Evolutionary conservation across 2,888 invertebrate genomes (phyloP).

Genomic region (Bibio marci): DNA sequence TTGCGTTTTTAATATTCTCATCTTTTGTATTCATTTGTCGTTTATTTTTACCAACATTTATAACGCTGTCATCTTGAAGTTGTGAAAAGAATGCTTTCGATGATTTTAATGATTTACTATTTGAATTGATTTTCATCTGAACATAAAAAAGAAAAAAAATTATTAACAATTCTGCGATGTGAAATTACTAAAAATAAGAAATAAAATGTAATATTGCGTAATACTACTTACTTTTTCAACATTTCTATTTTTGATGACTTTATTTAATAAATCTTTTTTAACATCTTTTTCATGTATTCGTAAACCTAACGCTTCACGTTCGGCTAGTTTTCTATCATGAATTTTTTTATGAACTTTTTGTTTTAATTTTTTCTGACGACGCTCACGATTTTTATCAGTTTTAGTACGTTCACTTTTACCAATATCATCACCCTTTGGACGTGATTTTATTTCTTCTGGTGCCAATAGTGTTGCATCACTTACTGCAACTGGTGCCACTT

Average conservation of each 20-base stretch:
- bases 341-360: conserved; percentile 40
- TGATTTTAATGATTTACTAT: conserved; percentile 41
- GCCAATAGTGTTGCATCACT: conserved; percentile 75
- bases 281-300: conserved; percentile 35
- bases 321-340: conserved; percentile 32
- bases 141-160: conserved; percentile 19
- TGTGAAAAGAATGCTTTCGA: conserved; percentile 76
- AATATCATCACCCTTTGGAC: conserved; percentile 35
- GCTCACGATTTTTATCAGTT: conserved; percentile 77
- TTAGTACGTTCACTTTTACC: conserved; percentile 64
- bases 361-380: conserved; percentile 69
- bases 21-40: conserved; percentile 13
- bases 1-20: conserved; percentile 29
- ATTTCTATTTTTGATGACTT: conserved; percentile 46
- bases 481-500: conserved; percentile 80
- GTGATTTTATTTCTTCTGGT: conserved; percentile 74
- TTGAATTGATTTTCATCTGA: conserved; percentile 11
- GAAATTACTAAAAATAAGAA: background rate
- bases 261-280: conserved; percentile 37
- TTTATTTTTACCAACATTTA: conserved; percentile 32
- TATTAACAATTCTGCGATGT: background rate
- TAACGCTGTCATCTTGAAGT: conserved; percentile 56
- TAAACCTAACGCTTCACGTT: conserved; percentile 24
- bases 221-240: conserved; percentile 34
- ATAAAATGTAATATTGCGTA: conserved; percentile 6